Conservation (phyloP, 2,888 invertebrate genomes). For the Dolichomitus sp. region DNA sequence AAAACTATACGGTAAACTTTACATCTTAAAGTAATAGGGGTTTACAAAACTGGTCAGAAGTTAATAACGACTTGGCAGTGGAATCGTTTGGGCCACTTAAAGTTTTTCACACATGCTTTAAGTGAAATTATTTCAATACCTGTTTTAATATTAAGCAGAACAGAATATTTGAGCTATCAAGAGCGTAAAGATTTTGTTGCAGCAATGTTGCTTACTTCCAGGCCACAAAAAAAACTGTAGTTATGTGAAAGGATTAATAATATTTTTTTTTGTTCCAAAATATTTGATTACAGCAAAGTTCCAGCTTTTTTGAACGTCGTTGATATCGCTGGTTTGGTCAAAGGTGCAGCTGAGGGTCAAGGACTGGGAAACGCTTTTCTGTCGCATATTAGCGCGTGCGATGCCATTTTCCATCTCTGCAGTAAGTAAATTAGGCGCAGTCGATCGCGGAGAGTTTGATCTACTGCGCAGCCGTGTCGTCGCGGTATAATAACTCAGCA, state of each 20-base stretch:
- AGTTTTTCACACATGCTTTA: too few species aligned
- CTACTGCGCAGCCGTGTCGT: not conserved
- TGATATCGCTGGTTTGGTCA: conserved; percentile 99
- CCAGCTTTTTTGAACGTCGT: conserved; percentile 99
- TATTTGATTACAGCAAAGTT: conserved; percentile 93
- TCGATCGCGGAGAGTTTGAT: not conserved
- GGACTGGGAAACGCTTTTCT: conserved; percentile 99
- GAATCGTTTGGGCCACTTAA: too few species aligned
- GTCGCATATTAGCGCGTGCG: conserved; percentile 99
- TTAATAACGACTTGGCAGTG: too few species aligned
- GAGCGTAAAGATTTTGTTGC: too few species aligned
- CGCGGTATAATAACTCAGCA: not conserved
- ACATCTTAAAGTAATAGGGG: too few species aligned
- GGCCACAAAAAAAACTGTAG: too few species aligned
- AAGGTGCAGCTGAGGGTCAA: conserved; percentile 99
- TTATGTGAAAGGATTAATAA: not conserved
- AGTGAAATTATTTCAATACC: too few species aligned
- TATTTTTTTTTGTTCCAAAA: conserved; percentile 26
- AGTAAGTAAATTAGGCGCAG: conserved; percentile 89
- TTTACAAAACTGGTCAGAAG: too few species aligned
- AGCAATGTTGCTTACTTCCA: too few species aligned
- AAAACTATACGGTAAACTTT: too few species aligned
- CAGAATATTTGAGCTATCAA: too few species aligned
- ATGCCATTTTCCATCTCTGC: conserved; percentile 98
- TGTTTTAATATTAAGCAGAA: too few species aligned